Evolutionary conservation across 92 coral and sea anemone species (phyloP), one percentile per base, ranked within the genome.

Genomic region (Galaxea fascicularis): DNA sequence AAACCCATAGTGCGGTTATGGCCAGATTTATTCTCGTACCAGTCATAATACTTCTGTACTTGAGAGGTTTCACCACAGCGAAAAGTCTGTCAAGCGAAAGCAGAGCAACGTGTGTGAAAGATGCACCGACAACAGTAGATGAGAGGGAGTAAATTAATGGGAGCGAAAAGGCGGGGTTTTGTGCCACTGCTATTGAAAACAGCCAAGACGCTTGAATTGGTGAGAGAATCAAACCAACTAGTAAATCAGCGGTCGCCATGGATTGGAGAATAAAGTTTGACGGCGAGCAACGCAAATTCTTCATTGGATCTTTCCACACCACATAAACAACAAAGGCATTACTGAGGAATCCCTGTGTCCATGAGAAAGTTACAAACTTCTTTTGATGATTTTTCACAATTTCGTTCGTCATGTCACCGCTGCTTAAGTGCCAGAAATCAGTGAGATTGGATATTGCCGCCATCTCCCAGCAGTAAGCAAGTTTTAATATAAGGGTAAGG

Each of bases 241-340:
- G 46, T 25, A 65, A 65, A 47, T 78, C 83, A 8, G 83, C 63
- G 22, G 47, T 8, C 4, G 73, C 73, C 83, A 78, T 63, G 27
- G 73, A 78, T 49, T 63, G 83, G 18, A 78, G 73, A 47, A 78
- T 78, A 7, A 78, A 78, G 45, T 49, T 78, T 27, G 72, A 25
- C 5, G 83, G 73, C 52, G 73, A 39, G 6, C 17, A 10, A 28
- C 73, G 83, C n/a, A 78, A 26, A 16, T 78, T 63, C 16, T 9
- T 78, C 60, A 65, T 27, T 14, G 72, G 83, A 20, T 78, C 83
- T 46, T 63, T 78, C 72, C 83, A 45, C 46, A 78, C 83, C 25
- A 59, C 49, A 47, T 12, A 78, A 63, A 78, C 26, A 66, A 78
- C 73, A 4, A 78, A 78, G 27, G 49, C 83, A 27, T 78, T 78